Percentiles rank a stretch among this genome's conserved stretches.
phyloP scores from a whole-genome alignment of 2,113 vertebrate genomes.

The Clarias gariepinus region DNA sequence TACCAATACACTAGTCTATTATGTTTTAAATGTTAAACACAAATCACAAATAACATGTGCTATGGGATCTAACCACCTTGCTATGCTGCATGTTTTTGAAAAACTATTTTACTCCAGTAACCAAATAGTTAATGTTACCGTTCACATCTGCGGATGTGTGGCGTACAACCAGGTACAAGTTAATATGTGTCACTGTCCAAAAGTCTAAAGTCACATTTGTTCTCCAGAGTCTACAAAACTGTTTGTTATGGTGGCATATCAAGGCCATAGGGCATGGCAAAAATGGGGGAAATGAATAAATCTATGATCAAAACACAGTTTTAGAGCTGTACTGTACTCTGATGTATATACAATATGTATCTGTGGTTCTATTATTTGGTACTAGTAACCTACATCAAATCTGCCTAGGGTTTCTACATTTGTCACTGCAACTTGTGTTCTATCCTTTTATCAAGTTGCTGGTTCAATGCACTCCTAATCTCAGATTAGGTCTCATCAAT shows the following conservation, averaged over 20 bases:
- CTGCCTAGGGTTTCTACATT: neutral
- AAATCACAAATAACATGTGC: neutral
- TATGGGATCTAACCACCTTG: neutral
- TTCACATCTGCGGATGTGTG: neutral
- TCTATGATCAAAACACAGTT: neutral
- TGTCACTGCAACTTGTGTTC: neutral
- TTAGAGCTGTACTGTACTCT: neutral
- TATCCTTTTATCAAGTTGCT: neutral
- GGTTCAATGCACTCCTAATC: neutral
- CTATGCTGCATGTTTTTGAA: neutral
- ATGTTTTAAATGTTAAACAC: neutral
- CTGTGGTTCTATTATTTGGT: neutral
- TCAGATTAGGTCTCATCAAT: too few species aligned
- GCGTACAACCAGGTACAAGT: neutral
- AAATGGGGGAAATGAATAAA: neutral
- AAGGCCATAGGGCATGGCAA: neutral
- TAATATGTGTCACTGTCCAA: neutral
- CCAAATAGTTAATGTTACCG: neutral
- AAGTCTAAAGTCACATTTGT: slow-evolving; percentile 8
- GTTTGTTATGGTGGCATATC: neutral
- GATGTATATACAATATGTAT: neutral
- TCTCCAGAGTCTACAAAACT: neutral
- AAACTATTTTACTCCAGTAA: neutral
- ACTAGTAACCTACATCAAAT: neutral
- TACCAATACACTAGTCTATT: neutral